These are phyloP conservation scores for Coenobita brevimanus DNA, from an alignment of 1,140 invertebrate genomes.

Conservation along the genomic window DNA sequence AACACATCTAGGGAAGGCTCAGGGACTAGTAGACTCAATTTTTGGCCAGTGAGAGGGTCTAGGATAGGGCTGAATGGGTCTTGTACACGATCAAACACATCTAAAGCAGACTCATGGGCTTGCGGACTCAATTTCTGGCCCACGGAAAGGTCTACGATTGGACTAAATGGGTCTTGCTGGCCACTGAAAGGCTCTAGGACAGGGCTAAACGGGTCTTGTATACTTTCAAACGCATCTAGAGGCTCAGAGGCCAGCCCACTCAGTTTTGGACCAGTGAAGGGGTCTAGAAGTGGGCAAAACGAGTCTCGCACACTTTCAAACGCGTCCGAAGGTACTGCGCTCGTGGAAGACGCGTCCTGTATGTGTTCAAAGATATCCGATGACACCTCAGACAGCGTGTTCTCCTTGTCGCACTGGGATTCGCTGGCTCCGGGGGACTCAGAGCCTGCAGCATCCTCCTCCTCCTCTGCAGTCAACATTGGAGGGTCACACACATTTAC, in stretches of 20 bases:
- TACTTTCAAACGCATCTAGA: too few species aligned
- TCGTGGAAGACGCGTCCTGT: neutral
- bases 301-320: too few species aligned
- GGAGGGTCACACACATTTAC: neutral
- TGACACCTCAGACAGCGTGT: constrained; percentile 44
- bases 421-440: constrained; percentile 7
- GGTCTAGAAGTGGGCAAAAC: too few species aligned
- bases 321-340: too few species aligned
- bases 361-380: constrained; percentile 42
- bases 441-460: neutral
- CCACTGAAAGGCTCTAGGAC: too few species aligned
- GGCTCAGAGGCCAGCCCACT: too few species aligned
- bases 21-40: neutral
- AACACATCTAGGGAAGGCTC: too few species aligned
- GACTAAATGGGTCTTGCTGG: too few species aligned
- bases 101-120: constrained; percentile 33
- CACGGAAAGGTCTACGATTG: too few species aligned
- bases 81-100: constrained; percentile 39
- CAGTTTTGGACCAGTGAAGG: too few species aligned
- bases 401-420: constrained; percentile 24
- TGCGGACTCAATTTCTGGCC: too few species aligned
- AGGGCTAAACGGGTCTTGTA: too few species aligned
- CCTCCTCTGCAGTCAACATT: constrained; percentile 32
- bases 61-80: neutral
- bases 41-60: neutral